Evolutionary conservation across 2,797 vertebrate species (phyloP).

Genomic region (Eutrigla gurnardus): DNA sequence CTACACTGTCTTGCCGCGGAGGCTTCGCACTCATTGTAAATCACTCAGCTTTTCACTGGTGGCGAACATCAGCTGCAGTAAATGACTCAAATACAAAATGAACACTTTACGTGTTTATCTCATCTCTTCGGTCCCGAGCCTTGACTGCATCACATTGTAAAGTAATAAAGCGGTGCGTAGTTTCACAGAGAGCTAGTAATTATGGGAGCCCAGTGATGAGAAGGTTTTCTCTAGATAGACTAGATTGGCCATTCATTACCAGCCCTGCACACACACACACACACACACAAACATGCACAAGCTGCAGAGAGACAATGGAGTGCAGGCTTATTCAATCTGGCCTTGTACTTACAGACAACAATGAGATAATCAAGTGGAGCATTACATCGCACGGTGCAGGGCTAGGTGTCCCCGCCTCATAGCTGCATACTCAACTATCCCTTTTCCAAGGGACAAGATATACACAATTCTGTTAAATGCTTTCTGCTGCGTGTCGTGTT

Average conservation of each 20-base stretch:
- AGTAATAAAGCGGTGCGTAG: slow-evolving; percentile 90
- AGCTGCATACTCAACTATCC: background rate
- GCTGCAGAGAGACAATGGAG: slow-evolving; percentile 96
- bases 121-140: slow-evolving; percentile 42
- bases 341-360: slow-evolving; percentile 99
- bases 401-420: slow-evolving; percentile 37
- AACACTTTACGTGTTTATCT: slow-evolving; percentile 58
- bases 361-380: slow-evolving; percentile 98
- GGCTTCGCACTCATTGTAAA: slow-evolving; percentile 31
- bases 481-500: background rate
- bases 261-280: slow-evolving; percentile 76
- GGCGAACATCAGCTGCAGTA: slow-evolving; percentile 48
- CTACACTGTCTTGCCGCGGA: background rate
- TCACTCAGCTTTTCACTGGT: slow-evolving; percentile 30
- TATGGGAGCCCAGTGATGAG: slow-evolving; percentile 95
- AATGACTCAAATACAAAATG: slow-evolving; percentile 65
- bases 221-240: slow-evolving; percentile 94
- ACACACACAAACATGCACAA: slow-evolving; percentile 72
- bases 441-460: background rate
- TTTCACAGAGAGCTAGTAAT: slow-evolving; percentile 94
- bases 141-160: slow-evolving; percentile 64
- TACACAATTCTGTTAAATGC: background rate
- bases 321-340: slow-evolving; percentile 98
- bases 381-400: slow-evolving; percentile 89
- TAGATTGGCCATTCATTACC: slow-evolving; percentile 99